These are phyloP conservation scores for Poecile montanus DNA, from an alignment of 2,797 vertebrate genomes.

Conservation along the genomic window DNA sequence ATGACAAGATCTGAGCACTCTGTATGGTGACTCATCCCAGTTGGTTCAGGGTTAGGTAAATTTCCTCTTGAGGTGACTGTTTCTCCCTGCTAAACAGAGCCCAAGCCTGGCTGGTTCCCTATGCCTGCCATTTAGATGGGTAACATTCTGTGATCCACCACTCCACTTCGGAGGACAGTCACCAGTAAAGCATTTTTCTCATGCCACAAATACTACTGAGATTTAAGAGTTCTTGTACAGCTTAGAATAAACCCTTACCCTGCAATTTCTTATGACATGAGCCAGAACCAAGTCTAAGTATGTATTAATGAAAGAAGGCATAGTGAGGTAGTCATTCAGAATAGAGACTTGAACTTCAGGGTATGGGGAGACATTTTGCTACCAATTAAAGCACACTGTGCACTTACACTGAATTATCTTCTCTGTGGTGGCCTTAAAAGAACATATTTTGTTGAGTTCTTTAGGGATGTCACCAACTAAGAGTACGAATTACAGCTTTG, in stretches of 20 bases:
- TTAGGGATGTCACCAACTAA: not conserved
- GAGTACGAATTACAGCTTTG: not conserved
- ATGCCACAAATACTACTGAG: not conserved
- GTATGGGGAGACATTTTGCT: not conserved
- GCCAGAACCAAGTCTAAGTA: not conserved
- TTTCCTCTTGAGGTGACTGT: not conserved
- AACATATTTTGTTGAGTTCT: not conserved
- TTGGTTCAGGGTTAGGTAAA: not conserved
- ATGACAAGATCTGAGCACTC: not conserved
- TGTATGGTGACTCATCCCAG: rapidly evolving
- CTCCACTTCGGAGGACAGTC: not conserved
- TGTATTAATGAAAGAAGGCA: not conserved
- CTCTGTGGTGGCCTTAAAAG: not conserved
- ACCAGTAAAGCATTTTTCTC: not conserved
- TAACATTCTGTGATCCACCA: not conserved
- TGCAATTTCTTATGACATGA: not conserved
- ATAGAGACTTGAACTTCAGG: not conserved
- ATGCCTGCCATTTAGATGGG: not conserved
- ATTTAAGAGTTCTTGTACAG: not conserved
- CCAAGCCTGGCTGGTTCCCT: not conserved
- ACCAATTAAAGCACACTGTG: not conserved
- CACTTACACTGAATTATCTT: not conserved
- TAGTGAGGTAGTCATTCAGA: not conserved
- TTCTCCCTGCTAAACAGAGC: not conserved
- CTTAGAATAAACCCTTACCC: not conserved